These are phyloP conservation scores for Chymomyza caudatula DNA, from an alignment of 2,888 invertebrate genomes.

Conservation along the genomic window DNA sequence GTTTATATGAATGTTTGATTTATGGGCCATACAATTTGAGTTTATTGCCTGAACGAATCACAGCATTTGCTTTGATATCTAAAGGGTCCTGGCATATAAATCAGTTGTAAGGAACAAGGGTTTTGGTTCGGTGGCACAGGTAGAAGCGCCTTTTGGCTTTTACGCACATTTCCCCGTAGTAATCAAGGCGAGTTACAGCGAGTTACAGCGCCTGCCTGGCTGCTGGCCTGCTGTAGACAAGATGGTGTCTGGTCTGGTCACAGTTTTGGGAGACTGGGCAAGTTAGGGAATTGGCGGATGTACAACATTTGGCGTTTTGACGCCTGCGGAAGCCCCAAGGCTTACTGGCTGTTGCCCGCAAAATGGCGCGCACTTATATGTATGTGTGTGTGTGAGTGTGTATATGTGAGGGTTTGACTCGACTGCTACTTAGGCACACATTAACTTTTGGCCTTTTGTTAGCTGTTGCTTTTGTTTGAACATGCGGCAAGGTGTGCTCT, in stretches of 20 bases:
- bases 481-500: slow-evolving; percentile 10
- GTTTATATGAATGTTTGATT: slow-evolving; percentile 50
- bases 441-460: slow-evolving; percentile 69
- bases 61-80: slow-evolving; percentile 6
- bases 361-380: slow-evolving; percentile 47
- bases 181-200: slow-evolving; percentile 50
- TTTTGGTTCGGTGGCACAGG: background rate
- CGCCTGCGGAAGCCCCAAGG: slow-evolving; percentile 14
- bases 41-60: slow-evolving; percentile 49
- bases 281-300: slow-evolving; percentile 41
- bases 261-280: too few relatives aligned
- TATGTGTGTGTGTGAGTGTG: slow-evolving; percentile 14
- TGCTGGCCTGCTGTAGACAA: background rate
- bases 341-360: slow-evolving; percentile 33
- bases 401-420: slow-evolving; percentile 23
- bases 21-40: slow-evolving; percentile 30
- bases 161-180: slow-evolving; percentile 70
- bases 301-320: slow-evolving; percentile 30
- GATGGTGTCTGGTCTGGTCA: background rate
- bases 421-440: slow-evolving; percentile 63
- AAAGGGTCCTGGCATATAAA: background rate
- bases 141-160: slow-evolving; percentile 60
- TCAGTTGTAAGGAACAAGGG: background rate
- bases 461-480: slow-evolving; percentile 48
- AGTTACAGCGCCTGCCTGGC: background rate